Base-by-base conservation (phyloP, 2,888 invertebrate genomes). In the Tortricodes alternella region DNA sequence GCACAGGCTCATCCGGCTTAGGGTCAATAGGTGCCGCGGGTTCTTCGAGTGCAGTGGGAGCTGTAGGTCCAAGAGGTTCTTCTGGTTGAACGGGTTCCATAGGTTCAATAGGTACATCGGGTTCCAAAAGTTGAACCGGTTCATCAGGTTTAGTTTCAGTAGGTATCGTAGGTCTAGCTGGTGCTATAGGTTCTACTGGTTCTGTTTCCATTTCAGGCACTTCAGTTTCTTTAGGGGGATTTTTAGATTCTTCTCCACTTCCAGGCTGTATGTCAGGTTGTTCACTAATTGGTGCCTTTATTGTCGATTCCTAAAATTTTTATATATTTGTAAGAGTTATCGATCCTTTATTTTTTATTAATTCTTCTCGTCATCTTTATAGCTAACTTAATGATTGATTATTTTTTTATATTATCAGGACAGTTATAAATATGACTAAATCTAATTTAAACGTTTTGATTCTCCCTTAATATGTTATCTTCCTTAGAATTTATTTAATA, bases 261-360 rank as follows among this genome's bases (percentile, higher is more conserved):
- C n/a, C n/a, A 16, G 7, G 27, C 15, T 52, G 34, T 7, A 5
- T 53, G 23, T 18, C 46, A 6, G 46, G 53, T 23, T 46, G 29
- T 7, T 53, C 38, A 8, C 13, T 39, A 15, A 15, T 13, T 18
- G 44, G 27, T 2, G 37, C 16, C 27, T 23, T 18, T 2, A 44
- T 38, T 7, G 15, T 23, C 19, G 46, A 27, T 53, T 53, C 52
- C 16, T 11, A 7, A 1, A 48, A 24, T 15, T 32, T 9, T 13
- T 5, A 27, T 18, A 11, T 1, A 8, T 21, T 19, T 44, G 7
- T n/a, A 18, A 6, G 11, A 41, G 3, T 9, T n/a, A 5, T 32
- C n/a, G n/a, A 4, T 21, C 3, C 6, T 21, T 21, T 21, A 21
- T n/a, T n/a, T n/a, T n/a, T n/a, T n/a, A n/a, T n/a, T n/a, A n/a